Percentiles rank a stretch among this genome's conserved stretches.
phyloP scores from a whole-genome alignment of 2,113 vertebrate genomes.

The Globicephala melas region DNA sequence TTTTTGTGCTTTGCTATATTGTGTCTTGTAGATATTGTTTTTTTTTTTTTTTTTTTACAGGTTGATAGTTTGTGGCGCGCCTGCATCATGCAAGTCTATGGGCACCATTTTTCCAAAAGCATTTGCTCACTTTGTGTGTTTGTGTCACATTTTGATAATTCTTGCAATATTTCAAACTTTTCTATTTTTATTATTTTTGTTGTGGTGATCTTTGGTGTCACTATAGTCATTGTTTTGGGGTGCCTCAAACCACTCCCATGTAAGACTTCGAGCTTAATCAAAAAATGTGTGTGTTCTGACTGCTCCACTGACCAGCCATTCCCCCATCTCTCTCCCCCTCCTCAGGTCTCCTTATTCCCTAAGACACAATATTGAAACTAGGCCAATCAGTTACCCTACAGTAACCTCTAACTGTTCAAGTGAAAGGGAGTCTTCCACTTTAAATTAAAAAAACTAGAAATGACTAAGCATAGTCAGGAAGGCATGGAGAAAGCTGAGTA shows the following conservation, averaged over 20 bases:
- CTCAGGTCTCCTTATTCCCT: background rate
- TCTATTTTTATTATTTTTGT: background rate
- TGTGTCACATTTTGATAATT: background rate
- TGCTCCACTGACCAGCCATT: background rate
- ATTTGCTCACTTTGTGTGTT: background rate
- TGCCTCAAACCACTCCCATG: background rate
- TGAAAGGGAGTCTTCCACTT: background rate
- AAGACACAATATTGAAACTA: background rate
- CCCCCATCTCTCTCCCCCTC: background rate
- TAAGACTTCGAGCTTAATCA: background rate
- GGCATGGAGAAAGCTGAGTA: background rate
- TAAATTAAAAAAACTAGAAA: background rate
- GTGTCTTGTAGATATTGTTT: background rate
- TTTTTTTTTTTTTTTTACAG: background rate
- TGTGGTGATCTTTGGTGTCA: background rate
- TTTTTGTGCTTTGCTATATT: background rate
- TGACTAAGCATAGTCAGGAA: background rate
- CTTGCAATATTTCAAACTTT: background rate
- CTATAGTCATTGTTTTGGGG: background rate
- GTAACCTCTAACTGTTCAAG: background rate
- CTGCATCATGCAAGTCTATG: background rate
- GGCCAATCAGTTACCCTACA: background rate
- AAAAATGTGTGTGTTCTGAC: background rate
- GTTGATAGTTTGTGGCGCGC: background rate
- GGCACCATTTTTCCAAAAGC: fast-evolving